A percentile compares a stretch with the other conserved stretches of the same genome.
phyloP scores from a whole-genome alignment of 2,888 invertebrate species.

The Ectemnius continuus region DNA sequence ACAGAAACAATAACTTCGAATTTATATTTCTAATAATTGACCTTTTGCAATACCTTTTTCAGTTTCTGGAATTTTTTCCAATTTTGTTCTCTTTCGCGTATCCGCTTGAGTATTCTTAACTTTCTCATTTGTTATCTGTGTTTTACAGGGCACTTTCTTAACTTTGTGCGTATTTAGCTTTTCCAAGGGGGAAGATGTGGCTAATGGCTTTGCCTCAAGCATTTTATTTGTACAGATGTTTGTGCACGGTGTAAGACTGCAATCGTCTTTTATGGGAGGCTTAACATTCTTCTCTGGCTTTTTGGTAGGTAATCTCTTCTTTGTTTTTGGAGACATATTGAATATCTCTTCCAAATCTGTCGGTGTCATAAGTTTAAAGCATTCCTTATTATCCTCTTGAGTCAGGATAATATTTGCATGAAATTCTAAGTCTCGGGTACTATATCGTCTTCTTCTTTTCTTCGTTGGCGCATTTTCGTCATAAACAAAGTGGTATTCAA shows the following conservation, averaged over 20 bases:
- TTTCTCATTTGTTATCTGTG: constrained; percentile 13
- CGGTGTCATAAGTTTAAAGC: constrained; percentile 58
- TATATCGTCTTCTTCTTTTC: constrained; percentile 66
- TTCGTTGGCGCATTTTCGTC: constrained; percentile 64
- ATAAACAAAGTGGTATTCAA: constrained; percentile 63
- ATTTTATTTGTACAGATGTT: constrained; percentile 31
- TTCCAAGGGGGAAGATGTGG: constrained; percentile 67
- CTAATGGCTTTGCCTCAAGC: constrained; percentile 59
- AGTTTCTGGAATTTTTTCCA: constrained; percentile 21
- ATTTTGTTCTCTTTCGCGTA: constrained; percentile 29
- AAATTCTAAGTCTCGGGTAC: constrained; percentile 64
- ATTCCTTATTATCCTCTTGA: constrained; percentile 53
- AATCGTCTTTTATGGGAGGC: not conserved
- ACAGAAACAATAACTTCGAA: not conserved
- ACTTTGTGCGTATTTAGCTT: constrained; percentile 40
- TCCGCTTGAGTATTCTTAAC: constrained; percentile 18
- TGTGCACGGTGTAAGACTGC: constrained; percentile 14
- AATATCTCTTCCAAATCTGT: constrained; percentile 69
- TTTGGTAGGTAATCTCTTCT: constrained; percentile 46
- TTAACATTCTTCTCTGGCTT: constrained; percentile 47
- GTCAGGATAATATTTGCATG: constrained; percentile 53
- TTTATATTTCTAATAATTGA: not conserved
- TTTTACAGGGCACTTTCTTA: constrained; percentile 34
- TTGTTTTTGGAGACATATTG: constrained; percentile 61
- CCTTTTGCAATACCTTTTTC: constrained; percentile 31